Evolutionary conservation across 2,113 vertebrate genomes (phyloP).

Genomic region (Sphaerodactylus townsendi): DNA sequence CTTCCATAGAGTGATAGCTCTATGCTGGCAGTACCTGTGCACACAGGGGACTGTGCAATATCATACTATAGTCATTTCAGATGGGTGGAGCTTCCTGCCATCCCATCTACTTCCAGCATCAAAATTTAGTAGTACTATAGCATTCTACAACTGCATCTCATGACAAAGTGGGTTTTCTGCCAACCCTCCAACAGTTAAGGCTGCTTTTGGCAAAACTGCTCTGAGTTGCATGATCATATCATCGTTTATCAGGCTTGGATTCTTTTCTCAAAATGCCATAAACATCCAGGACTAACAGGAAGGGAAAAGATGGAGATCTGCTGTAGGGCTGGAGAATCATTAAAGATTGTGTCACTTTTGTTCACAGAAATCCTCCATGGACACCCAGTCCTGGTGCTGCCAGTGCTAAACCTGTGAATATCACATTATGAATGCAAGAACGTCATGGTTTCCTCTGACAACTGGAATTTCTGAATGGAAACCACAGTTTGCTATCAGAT

Average conservation of each 20-base stretch:
- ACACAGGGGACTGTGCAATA: neutral
- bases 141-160: neutral
- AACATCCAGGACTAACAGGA: too few species aligned
- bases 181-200: neutral
- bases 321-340: too few species aligned
- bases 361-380: too few species aligned
- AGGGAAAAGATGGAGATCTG: too few species aligned
- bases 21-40: neutral
- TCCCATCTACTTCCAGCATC: neutral
- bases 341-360: too few species aligned
- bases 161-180: neutral
- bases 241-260: neutral
- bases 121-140: neutral
- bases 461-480: neutral
- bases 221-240: neutral
- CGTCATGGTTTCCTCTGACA: neutral
- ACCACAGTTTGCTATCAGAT: neutral
- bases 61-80: neutral
- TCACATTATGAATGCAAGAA: neutral
- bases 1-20: neutral
- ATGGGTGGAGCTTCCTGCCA: neutral
- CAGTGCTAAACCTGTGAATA: neutral
- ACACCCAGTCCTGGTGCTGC: neutral
- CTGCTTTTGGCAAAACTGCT: neutral
- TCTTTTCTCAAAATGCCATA: too few species aligned